These are phyloP conservation scores for Campoplex capitator DNA, from an alignment of 2,888 invertebrate species.

Conservation along the genomic window DNA sequence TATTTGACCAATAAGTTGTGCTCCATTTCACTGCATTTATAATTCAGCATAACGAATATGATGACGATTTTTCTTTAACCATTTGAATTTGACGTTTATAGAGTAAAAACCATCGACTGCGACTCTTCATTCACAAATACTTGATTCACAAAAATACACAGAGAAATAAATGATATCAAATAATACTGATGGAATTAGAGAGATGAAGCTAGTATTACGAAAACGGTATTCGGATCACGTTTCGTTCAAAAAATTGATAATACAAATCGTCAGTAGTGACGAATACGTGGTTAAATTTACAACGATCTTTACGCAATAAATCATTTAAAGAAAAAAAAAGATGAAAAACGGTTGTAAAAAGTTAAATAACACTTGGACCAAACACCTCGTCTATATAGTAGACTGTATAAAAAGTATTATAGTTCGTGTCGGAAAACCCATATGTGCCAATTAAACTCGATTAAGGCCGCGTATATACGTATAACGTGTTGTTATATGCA, in stretches of 20 bases:
- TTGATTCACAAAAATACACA: background rate
- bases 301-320: background rate
- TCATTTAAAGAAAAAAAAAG: background rate
- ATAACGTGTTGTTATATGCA: constrained; percentile 35
- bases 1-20: background rate
- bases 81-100: background rate
- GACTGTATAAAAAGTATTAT: constrained; percentile 29
- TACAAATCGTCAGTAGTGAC: background rate
- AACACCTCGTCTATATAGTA: constrained; percentile 26
- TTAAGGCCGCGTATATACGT: constrained; percentile 68
- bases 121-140: background rate
- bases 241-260: background rate
- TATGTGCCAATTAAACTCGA: constrained; percentile 76
- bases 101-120: background rate
- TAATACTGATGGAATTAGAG: background rate
- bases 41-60: too few species aligned
- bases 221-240: background rate
- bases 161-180: background rate
- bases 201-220: background rate
- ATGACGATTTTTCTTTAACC: background rate
- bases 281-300: background rate
- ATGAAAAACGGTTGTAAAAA: background rate
- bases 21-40: background rate
- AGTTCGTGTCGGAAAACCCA: constrained; percentile 63
- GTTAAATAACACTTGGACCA: constrained; percentile 17